Base-by-base conservation (phyloP, 2,113 vertebrate species). In the Theristicus caerulescens region DNA sequence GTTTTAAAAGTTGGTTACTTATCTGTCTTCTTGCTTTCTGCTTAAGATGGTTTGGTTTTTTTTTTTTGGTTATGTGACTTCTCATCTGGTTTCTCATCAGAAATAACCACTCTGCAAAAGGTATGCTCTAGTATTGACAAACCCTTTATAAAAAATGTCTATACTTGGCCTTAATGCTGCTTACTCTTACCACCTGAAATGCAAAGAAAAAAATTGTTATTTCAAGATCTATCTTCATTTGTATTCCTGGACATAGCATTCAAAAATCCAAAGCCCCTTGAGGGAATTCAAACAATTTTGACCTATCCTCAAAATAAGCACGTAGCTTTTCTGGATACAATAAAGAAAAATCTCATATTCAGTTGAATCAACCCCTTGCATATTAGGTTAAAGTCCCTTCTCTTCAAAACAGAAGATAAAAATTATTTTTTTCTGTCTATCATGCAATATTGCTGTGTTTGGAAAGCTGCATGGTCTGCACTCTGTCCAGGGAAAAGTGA, bases 301-400 rank as follows among this genome's bases (percentile, higher is more conserved):
- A 65, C 62, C 67, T 89, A 47, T 32, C n/a, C 62, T 90, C 44
- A 86, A 95, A 96, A 96, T 66, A 61, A 66, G 52, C 38, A 73
- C 2, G 1, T 66, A 74, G 52, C 92, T 95, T 95, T 86, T 83
- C 14, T 81, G 71, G 49, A 29, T 85, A 49, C 64, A 91, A 29
- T 94, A 83, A 91, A 90, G 57, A 69, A 90, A 90, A 93, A 95
- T 79, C 21, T 46, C 90, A 83, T 92, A 90, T 91, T 93, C 55
- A 61, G 36, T 74, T 89, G 77, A 54, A 79, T 74, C 78, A 89
- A 49, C 59, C 36, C 32, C 14, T 94, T 95, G 55, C 20, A 87
- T 97, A 92, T 91, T 79, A 82, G 70, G 84, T 93, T 97, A 96
- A 96, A 96, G 22, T 38, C 86, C 64, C 86, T 65, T 87, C 44